Percentiles rank a stretch among this genome's conserved stretches.
Conservation (phyloP, 30 jellyfish, hydroid and myxozoan species). For the Chironex yamaguchii region DNA sequence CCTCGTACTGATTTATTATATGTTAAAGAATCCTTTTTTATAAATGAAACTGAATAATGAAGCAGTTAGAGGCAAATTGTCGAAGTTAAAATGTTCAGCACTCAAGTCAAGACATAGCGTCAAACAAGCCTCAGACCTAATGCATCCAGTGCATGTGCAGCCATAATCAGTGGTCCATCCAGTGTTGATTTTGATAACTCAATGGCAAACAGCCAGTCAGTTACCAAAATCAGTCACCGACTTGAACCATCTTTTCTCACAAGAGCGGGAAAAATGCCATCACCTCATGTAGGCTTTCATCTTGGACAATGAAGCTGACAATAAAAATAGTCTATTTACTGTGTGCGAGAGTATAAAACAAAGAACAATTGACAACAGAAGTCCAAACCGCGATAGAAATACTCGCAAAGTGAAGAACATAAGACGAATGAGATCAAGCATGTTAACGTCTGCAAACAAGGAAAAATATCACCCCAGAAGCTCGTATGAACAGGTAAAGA, state of each 20-base stretch:
- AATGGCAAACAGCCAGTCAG: background rate
- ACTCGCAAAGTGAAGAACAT: background rate
- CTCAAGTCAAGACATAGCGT: too few species aligned
- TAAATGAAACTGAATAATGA: too few species aligned
- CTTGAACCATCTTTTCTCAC: slow-evolving; percentile 12
- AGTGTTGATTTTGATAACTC: background rate
- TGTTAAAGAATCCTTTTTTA: too few species aligned
- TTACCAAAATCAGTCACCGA: slow-evolving; percentile 18
- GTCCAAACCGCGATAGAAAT: slow-evolving; percentile 9
- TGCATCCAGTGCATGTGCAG: background rate
- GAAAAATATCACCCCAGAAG: too few species aligned
- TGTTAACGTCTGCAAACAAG: background rate
- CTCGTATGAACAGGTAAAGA: background rate
- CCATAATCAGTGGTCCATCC: background rate
- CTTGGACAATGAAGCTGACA: slow-evolving; percentile 29
- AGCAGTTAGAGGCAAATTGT: too few species aligned
- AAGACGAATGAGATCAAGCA: background rate
- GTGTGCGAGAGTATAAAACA: slow-evolving; percentile 1
- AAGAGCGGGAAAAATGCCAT: slow-evolving; percentile 30
- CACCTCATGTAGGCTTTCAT: slow-evolving; percentile 29
- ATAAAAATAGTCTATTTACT: background rate
- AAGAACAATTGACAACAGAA: background rate
- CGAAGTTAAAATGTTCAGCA: too few species aligned
- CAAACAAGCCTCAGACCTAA: too few species aligned
- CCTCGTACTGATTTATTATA: too few species aligned